These are phyloP conservation scores for Mesoclemmys tuberculata DNA, from an alignment of 2,113 vertebrate species.

Conservation along the genomic window DNA sequence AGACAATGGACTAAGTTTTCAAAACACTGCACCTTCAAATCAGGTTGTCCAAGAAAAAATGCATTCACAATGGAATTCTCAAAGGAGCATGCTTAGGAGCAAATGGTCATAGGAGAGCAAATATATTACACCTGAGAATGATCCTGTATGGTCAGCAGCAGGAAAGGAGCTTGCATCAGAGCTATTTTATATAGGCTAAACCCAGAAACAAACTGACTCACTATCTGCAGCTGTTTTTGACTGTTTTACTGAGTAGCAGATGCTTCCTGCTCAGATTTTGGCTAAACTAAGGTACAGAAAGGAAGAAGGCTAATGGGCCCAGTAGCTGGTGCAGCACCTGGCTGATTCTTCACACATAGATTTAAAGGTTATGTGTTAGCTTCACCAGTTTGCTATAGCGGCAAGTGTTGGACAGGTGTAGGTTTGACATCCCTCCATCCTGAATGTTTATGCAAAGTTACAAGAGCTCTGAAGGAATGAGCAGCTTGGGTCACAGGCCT, in stretches of 20 bases:
- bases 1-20: neutral
- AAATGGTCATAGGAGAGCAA: neutral
- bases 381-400: neutral
- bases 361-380: neutral
- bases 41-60: neutral
- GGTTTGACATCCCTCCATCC: neutral
- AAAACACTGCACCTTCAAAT: neutral
- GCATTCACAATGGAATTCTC: neutral
- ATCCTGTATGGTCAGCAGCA: neutral
- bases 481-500: neutral
- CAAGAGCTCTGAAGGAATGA: fast-evolving
- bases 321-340: neutral
- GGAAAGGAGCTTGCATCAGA: neutral
- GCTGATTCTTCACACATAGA: neutral
- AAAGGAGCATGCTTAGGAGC: neutral
- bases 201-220: neutral
- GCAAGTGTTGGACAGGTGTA: neutral
- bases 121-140: neutral
- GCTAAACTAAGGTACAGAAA: neutral
- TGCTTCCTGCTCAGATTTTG: neutral
- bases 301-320: neutral
- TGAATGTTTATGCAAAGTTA: neutral
- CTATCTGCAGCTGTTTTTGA: neutral
- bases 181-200: neutral
- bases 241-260: neutral